Conservation (phyloP, 2,888 invertebrate genomes). For the Clostera curtula region DNA sequence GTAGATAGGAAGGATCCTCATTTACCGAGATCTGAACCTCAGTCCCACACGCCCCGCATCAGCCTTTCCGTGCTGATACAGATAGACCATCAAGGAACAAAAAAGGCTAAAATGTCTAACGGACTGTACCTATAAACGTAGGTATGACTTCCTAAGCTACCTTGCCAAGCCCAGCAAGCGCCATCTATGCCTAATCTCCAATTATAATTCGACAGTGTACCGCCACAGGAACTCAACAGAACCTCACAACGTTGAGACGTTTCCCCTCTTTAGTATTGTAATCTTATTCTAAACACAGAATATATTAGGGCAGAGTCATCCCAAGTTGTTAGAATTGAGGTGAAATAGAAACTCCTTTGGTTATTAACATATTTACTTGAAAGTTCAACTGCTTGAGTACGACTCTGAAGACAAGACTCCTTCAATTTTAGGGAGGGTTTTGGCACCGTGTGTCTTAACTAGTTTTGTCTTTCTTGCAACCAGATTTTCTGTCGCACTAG, state of each 20-base stretch:
- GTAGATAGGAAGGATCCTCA: too few species aligned
- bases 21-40: too few species aligned
- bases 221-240: conserved; percentile 37
- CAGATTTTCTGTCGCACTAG: too few species aligned
- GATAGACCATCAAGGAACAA: too few species aligned
- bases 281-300: conserved; percentile 70
- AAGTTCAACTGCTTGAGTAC: neutral
- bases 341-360: conserved; percentile 7
- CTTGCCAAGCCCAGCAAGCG: neutral
- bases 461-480: too few species aligned
- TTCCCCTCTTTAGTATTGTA: conserved; percentile 64
- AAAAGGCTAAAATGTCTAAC: neutral
- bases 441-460: too few species aligned
- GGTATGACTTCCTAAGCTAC: neutral
- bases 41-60: too few species aligned
- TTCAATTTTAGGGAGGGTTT: too few species aligned
- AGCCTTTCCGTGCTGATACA: too few species aligned
- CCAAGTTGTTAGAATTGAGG: conserved; percentile 27
- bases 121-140: neutral
- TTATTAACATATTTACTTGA: neutral
- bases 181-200: conserved; percentile 41
- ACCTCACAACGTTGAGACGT: conserved; percentile 30
- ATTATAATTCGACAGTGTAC: conserved; percentile 55
- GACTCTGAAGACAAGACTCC: too few species aligned
- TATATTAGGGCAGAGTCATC: conserved; percentile 51